Evolutionary conservation across 2,888 invertebrate genomes (phyloP).

Genomic region (Macrophya alboannulata): DNA sequence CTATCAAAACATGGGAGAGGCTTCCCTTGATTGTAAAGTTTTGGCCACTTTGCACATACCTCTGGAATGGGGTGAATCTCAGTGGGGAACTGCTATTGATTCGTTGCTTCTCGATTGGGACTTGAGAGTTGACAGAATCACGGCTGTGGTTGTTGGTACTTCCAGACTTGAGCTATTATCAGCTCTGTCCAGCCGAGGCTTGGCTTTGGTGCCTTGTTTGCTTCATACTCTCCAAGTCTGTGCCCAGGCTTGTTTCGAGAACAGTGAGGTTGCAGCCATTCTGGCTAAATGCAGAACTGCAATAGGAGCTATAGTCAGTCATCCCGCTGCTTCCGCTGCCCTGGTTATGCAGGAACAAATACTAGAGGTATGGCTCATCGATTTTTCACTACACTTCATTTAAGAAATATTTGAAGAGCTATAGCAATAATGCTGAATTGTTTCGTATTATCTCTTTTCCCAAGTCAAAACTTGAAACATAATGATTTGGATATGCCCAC

Average conservation of each 20-base stretch:
- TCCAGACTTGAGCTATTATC: constrained; percentile 72
- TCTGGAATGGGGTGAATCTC: constrained; percentile 74
- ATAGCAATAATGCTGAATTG: background rate
- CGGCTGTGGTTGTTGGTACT: constrained; percentile 79
- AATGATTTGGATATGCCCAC: constrained; percentile 16
- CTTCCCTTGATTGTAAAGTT: constrained; percentile 77
- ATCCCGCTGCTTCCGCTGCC: constrained; percentile 73
- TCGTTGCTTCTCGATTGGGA: constrained; percentile 79
- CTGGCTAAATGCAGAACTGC: constrained; percentile 78
- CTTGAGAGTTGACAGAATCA: constrained; percentile 77
- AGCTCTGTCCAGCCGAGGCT: constrained; percentile 74
- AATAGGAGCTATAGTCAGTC: constrained; percentile 76
- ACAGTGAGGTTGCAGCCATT: constrained; percentile 75
- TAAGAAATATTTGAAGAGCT: no score
- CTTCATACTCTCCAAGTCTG: constrained; percentile 79
- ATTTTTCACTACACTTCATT: background rate
- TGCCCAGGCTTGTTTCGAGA: constrained; percentile 78
- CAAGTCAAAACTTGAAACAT: background rate
- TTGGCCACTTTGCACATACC: constrained; percentile 79
- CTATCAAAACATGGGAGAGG: constrained; percentile 77
- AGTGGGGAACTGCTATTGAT: constrained; percentile 78
- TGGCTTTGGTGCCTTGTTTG: constrained; percentile 80
- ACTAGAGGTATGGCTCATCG: constrained; percentile 69
- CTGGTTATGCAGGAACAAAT: constrained; percentile 78
- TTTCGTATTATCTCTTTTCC: background rate